These are phyloP conservation scores for Elaphurus davidianus DNA, from an alignment of 2,113 vertebrate genomes.

Conservation along the genomic window DNA sequence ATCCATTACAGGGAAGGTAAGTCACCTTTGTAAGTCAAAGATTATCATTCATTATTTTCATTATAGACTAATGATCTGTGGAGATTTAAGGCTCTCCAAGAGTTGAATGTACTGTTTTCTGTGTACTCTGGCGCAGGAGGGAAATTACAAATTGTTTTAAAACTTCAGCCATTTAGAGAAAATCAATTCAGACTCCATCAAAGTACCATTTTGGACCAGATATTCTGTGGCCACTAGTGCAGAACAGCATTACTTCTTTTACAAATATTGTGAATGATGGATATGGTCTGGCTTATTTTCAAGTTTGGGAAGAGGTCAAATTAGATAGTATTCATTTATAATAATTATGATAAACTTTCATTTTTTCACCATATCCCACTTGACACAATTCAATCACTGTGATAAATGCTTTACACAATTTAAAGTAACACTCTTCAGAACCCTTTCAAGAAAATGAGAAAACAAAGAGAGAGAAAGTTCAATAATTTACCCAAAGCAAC, in stretches of 20 bases:
- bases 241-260: conserved; percentile 4
- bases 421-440: not conserved
- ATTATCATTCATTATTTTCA: conserved; percentile 66
- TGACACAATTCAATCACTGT: not conserved
- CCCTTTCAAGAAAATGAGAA: not conserved
- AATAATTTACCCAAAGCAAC: not conserved
- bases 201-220: not conserved
- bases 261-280: not conserved
- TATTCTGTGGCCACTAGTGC: not conserved
- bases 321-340: not conserved
- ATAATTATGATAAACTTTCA: not conserved
- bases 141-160: conserved; percentile 42
- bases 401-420: not conserved
- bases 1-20: conserved; percentile 24
- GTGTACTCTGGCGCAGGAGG: not conserved
- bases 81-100: conserved; percentile 8
- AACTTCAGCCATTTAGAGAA: conserved; percentile 13
- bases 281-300: not conserved
- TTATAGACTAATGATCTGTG: conserved; percentile 65
- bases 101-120: not conserved
- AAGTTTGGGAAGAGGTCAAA: not conserved
- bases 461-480: not conserved
- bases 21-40: conserved; percentile 43
- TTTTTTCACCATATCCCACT: not conserved
- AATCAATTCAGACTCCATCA: conserved; percentile 24